Conservation (phyloP, 2,797 vertebrate genomes). For the Pangasius sanitwongsei region DNA sequence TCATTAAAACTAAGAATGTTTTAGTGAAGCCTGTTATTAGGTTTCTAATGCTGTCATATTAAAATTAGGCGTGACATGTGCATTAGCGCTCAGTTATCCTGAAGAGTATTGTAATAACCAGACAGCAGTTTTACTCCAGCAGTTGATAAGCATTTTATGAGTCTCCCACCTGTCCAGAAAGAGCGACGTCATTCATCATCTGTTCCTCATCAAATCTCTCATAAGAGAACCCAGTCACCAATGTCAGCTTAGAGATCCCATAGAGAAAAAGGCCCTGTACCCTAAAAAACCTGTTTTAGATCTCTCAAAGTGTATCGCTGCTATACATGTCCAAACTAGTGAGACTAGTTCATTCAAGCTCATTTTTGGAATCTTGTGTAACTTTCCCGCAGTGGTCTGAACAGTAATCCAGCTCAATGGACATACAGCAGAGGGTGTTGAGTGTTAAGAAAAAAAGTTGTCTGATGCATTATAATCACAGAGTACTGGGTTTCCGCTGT, state of each 20-base stretch:
- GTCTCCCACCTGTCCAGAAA: conserved; percentile 68
- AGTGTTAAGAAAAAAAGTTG: conserved; percentile 41
- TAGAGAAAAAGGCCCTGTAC: conserved; percentile 8
- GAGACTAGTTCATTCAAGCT: not conserved
- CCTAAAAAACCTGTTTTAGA: not conserved
- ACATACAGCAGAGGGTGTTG: conserved; percentile 46
- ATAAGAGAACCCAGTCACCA: conserved; percentile 65
- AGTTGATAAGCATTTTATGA: conserved; percentile 66
- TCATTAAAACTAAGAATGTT: not conserved
- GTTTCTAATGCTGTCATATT: not conserved
- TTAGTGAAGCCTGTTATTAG: not conserved
- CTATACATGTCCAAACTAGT: conserved; percentile 33
- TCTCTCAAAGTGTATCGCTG: not conserved
- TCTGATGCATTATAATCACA: conserved; percentile 52
- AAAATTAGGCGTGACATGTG: conserved; percentile 10
- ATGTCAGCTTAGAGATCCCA: conserved; percentile 47
- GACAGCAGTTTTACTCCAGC: conserved; percentile 6
- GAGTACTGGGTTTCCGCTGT: conserved; percentile 67
- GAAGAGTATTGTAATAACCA: conserved; percentile 25
- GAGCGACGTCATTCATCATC: conserved; percentile 35
- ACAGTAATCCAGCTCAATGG: conserved; percentile 20
- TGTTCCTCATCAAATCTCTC: conserved; percentile 49
- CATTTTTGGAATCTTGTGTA: conserved; percentile 23
- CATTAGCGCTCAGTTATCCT: not conserved
- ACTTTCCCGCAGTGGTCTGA: conserved; percentile 31